Percentiles rank a stretch among this genome's conserved stretches.
Conservation (phyloP, 2,888 invertebrate genomes). For the Oxyscelio sp. region DNA sequence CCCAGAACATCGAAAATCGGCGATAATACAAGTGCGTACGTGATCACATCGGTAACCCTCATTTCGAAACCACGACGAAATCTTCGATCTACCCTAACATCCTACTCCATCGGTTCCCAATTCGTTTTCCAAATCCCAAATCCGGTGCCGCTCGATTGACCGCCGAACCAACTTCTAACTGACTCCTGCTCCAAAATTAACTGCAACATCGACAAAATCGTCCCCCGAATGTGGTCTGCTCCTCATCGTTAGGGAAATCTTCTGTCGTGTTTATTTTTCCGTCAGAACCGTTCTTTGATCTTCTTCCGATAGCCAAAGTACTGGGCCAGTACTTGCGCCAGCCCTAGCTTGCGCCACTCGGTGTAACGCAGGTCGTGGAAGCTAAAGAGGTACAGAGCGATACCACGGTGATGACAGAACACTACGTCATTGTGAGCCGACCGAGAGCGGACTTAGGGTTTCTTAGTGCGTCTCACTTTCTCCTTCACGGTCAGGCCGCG, state of each 20-base stretch:
- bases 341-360: slow-evolving; percentile 57
- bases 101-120: too few relatives aligned
- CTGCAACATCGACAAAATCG: slow-evolving; percentile 59
- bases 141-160: not conserved
- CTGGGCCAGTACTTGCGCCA: not conserved
- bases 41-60: slow-evolving; percentile 37
- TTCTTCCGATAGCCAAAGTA: slow-evolving; percentile 53
- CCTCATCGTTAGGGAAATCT: slow-evolving; percentile 27
- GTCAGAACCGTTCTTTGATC: slow-evolving; percentile 48
- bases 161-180: slow-evolving; percentile 25
- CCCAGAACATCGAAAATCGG: slow-evolving; percentile 28
- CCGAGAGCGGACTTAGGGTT: slow-evolving; percentile 74
- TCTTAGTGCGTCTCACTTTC: slow-evolving; percentile 71
- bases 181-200: slow-evolving; percentile 53
- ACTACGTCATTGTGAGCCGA: slow-evolving; percentile 80
- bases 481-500: slow-evolving; percentile 38
- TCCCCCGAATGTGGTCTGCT: slow-evolving; percentile 30
- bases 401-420: slow-evolving; percentile 78
- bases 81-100: slow-evolving; percentile 15
- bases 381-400: slow-evolving; percentile 74
- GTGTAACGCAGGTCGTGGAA: slow-evolving; percentile 76
- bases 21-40: slow-evolving; percentile 32
- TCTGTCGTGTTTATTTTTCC: slow-evolving; percentile 35
- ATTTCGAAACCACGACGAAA: slow-evolving; percentile 30
- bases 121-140: not conserved